Evolutionary conservation across 2,797 vertebrate genomes (phyloP).

Genomic region (Gouania willdenowi): DNA sequence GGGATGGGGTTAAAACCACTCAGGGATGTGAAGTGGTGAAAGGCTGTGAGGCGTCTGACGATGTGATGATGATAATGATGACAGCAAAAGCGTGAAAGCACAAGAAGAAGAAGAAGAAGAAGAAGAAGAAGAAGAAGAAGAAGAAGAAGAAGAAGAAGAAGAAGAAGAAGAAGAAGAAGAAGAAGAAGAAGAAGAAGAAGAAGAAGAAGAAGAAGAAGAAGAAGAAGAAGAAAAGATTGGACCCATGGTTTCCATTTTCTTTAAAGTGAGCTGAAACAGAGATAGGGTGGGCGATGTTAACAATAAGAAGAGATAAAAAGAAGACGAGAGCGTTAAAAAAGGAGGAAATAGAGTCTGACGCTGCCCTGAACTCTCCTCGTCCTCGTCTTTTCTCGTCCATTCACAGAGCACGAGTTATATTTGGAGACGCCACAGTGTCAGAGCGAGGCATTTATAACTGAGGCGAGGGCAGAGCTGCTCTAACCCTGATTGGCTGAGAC

Average conservation of each 20-base stretch:
- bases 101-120: no score
- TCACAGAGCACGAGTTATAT: slow-evolving; percentile 56
- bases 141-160: no score
- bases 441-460: slow-evolving; percentile 43
- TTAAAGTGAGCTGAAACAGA: not conserved
- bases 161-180: no score
- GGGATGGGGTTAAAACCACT: no score
- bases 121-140: no score
- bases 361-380: slow-evolving; percentile 25
- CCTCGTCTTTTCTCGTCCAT: slow-evolving; percentile 43
- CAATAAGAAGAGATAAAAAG: not conserved
- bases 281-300: no score
- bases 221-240: not conserved
- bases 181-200: not conserved
- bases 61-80: no score
- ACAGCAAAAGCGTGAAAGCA: no score
- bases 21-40: no score
- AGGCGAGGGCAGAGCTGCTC: slow-evolving; percentile 43
- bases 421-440: slow-evolving; percentile 50
- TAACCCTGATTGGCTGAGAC: slow-evolving; percentile 56
- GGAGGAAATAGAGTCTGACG: not conserved
- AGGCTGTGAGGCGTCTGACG: no score
- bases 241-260: slow-evolving; percentile 8
- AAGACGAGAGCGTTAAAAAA: not conserved
- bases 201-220: not conserved